A percentile compares a stretch with the other conserved stretches of the same genome.
Evolutionary conservation across 1,140 invertebrate genomes (phyloP).

Genomic region (Drosophila kepulauana): DNA sequence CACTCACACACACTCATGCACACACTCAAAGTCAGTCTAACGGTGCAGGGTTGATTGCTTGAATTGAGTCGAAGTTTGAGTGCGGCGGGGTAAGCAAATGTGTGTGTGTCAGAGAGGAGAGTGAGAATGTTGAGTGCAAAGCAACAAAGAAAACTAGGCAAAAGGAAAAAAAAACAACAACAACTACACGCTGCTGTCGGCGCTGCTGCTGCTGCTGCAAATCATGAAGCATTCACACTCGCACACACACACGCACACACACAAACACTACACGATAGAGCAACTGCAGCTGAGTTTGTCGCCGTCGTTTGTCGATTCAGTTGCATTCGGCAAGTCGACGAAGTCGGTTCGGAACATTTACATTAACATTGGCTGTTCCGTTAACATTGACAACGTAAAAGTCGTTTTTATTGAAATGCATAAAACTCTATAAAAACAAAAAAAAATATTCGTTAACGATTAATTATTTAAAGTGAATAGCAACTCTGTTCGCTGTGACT

Average conservation of each 20-base stretch:
- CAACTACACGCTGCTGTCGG: slow-evolving; percentile 18
- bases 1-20: slow-evolving; percentile 26
- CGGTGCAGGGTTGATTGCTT: slow-evolving; percentile 52
- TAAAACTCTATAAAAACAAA: neutral
- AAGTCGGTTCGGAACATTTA: slow-evolving; percentile 50
- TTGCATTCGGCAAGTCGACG: slow-evolving; percentile 71
- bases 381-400: slow-evolving; percentile 23
- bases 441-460: neutral
- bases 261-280: slow-evolving; percentile 14
- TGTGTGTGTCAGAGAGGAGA: slow-evolving; percentile 13
- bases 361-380: slow-evolving; percentile 29
- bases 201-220: slow-evolving; percentile 38
- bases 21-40: slow-evolving; percentile 29
- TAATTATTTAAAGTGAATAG: neutral
- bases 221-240: slow-evolving; percentile 47
- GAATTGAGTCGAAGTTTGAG: slow-evolving; percentile 41
- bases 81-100: slow-evolving; percentile 28
- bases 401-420: slow-evolving; percentile 19
- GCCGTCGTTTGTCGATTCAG: slow-evolving; percentile 42
- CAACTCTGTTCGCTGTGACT: slow-evolving; percentile 43
- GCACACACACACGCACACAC: slow-evolving; percentile 15
- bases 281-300: slow-evolving; percentile 46
- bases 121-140: slow-evolving; percentile 41
- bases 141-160: slow-evolving; percentile 52
- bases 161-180: slow-evolving; percentile 34